These are phyloP conservation scores for Perognathus longimembris DNA, from an alignment of 2,113 vertebrate species.

Conservation along the genomic window DNA sequence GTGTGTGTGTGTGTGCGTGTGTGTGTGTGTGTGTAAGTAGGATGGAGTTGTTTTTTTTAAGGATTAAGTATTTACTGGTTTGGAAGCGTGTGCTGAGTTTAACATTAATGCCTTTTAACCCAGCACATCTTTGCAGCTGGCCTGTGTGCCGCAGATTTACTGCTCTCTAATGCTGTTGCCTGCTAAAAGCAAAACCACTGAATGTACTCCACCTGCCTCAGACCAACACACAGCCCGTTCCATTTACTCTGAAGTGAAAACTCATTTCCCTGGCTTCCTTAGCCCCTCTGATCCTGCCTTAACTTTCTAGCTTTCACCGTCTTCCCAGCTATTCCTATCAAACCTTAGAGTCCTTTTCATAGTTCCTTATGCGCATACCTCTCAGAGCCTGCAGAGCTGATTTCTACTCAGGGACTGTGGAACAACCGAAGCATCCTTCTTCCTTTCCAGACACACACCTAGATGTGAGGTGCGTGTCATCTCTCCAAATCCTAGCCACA, in stretches of 20 bases:
- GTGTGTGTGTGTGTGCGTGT: background rate
- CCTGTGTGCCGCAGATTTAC: background rate
- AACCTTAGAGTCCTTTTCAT: background rate
- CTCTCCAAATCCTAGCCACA: background rate
- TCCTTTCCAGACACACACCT: background rate
- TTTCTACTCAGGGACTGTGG: background rate
- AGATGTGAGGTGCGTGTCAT: background rate
- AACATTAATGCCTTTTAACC: background rate
- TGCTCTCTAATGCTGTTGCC: background rate
- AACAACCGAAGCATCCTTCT: background rate
- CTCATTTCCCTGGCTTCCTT: background rate
- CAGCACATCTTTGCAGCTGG: background rate
- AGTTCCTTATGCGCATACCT: background rate
- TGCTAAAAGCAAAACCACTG: background rate
- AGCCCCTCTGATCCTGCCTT: background rate
- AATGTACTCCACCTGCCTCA: background rate
- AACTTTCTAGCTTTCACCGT: background rate
- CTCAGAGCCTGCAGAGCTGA: background rate
- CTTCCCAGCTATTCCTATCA: background rate
- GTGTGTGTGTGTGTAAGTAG: background rate
- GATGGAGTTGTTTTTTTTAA: background rate
- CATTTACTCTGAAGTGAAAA: background rate
- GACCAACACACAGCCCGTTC: background rate
- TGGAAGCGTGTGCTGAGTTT: background rate
- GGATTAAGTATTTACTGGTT: background rate